Conservation (phyloP, 2,888 invertebrate genomes). For the Eristalis intricaria region DNA sequence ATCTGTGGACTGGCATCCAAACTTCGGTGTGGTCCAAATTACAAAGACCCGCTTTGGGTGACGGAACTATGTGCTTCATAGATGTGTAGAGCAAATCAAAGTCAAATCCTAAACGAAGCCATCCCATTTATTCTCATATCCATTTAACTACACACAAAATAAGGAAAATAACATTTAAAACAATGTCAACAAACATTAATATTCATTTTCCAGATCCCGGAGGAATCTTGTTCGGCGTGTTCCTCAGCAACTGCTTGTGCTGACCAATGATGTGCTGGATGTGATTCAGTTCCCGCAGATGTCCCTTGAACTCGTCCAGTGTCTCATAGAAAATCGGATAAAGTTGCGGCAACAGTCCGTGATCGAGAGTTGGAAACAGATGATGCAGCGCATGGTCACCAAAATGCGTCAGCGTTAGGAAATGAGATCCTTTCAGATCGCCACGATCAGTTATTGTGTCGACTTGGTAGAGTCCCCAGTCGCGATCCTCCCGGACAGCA, state of each 20-base stretch:
- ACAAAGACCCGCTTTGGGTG: no score
- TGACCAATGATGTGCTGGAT: constrained; percentile 86
- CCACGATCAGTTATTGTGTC: constrained; percentile 88
- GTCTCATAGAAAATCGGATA: constrained; percentile 83
- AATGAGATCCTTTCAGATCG: constrained; percentile 86
- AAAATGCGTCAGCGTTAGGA: constrained; percentile 87
- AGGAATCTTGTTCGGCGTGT: constrained; percentile 79
- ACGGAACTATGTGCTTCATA: no score
- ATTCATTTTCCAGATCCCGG: constrained; percentile 75
- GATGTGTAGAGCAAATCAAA: no score
- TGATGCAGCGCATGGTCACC: constrained; percentile 91
- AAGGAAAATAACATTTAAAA: constrained; percentile 17
- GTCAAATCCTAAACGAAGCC: no score
- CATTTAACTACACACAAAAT: not conserved
- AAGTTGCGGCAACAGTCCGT: constrained; percentile 86
- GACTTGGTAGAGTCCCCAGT: constrained; percentile 90
- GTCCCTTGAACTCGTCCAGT: constrained; percentile 78
- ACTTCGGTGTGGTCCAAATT: no score
- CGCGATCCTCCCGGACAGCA: constrained; percentile 82
- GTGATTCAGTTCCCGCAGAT: constrained; percentile 82
- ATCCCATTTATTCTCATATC: no score
- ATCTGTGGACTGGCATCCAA: no score
- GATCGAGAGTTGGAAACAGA: constrained; percentile 90
- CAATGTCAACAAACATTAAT: not conserved
- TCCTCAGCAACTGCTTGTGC: constrained; percentile 84